Evolutionary conservation across 2,113 vertebrate species (phyloP), one percentile per base, ranked within the genome.

Genomic region (Saccopteryx leptura): DNA sequence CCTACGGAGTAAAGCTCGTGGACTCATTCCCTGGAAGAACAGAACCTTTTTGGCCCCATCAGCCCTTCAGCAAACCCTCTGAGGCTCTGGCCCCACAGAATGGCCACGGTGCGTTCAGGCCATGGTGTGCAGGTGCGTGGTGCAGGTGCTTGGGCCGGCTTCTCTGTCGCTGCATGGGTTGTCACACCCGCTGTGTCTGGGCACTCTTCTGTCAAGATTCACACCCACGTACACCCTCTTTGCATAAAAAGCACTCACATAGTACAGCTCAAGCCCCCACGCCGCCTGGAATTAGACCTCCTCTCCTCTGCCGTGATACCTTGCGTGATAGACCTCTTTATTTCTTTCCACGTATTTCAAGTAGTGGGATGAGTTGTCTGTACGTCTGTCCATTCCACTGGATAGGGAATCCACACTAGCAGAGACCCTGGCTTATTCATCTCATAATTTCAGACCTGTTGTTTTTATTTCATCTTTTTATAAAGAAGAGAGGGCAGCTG

Each of bases 401-500:
- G 39, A 26, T 7, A 50, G 39, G 58, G 33, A 71, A 69, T 46
- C 26, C 31, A 39, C 31, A 9, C 3, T 21, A 15, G 52, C 14
- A 69, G 76, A 72, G 11, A 69, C 9, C 10, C 10, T 54, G 31
- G 68, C 52, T 68, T 23, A 75, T 69, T 50, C 56, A 72, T 24
- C 80, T 50, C 50, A 39, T 18, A 56, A 71, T 65, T 87, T 75
- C 66, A 60, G 10, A 21, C 26, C 18, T n/a, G 52, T 26, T 50
- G 46, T 63, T 78, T 78, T 93, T 85, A 80, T 80, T 78, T 93
- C 56, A 24, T 71, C 31, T 84, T 90, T 90, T 90, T 82, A 18
- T 58, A 23, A 66, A 58, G 60, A 75, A 75, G 4, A 56, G 26
- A 26, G 4, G 84, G 65, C 7, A 81, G 28, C 1, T 33, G 28